A percentile compares a stretch with the other conserved stretches of the same genome.
These are phyloP conservation scores for Tenthredo scrophulariae DNA, from an alignment of 2,888 invertebrate species.

Conservation along the genomic window DNA sequence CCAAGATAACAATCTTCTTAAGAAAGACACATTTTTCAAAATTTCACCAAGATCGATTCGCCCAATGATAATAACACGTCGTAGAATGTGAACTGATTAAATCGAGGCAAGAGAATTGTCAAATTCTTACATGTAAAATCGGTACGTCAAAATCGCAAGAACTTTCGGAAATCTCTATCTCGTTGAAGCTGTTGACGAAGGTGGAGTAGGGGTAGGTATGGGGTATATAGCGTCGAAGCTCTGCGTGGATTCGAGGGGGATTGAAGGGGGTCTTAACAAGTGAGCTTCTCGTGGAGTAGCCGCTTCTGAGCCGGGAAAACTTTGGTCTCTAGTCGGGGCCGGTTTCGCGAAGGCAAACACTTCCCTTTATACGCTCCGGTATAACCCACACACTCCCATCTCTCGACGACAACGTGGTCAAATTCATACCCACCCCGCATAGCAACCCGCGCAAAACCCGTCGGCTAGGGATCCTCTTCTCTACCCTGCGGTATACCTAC, in stretches of 20 bases:
- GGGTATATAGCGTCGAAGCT: neutral
- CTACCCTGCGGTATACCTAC: constrained; percentile 6
- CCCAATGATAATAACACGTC: neutral
- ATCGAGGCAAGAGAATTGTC: neutral
- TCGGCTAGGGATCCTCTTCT: constrained; percentile 29
- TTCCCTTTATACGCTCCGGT: neutral
- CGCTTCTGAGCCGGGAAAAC: constrained; percentile 31
- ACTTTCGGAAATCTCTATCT: neutral
- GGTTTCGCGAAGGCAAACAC: constrained; percentile 35
- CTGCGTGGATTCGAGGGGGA: constrained; percentile 39
- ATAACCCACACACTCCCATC: neutral
- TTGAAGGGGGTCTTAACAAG: constrained; percentile 47
- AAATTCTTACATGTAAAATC: neutral
- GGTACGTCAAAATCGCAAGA: neutral
- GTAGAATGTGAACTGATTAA: neutral
- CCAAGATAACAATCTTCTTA: too few relatives aligned
- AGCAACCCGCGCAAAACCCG: constrained; percentile 36
- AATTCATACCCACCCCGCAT: constrained; percentile 36
- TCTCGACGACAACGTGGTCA: constrained; percentile 33
- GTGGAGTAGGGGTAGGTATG: neutral
- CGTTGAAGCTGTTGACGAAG: neutral
- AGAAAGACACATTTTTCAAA: too few relatives aligned
- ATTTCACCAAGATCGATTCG: neutral
- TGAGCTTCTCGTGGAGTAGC: constrained; percentile 33
- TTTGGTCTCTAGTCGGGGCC: constrained; percentile 1